Percentiles rank a stretch among this genome's conserved stretches.
Evolutionary conservation across 2,797 vertebrate species (phyloP).

Genomic region (Chelonia mydas): DNA sequence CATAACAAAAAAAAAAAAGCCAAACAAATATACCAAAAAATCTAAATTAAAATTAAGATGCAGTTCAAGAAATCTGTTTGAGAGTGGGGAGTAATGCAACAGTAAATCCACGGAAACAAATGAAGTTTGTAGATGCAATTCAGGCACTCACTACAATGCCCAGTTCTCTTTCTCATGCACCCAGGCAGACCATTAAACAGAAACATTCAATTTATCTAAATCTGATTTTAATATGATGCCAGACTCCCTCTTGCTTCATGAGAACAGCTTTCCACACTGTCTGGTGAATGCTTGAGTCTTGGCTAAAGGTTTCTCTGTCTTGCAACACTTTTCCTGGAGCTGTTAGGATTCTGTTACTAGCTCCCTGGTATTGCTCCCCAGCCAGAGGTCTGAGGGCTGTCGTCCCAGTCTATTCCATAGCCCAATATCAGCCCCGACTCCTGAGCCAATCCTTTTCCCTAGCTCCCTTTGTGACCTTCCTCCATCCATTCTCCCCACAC

Average conservation of each 20-base stretch:
- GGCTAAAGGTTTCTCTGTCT: background rate
- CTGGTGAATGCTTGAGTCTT: background rate
- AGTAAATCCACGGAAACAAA: background rate
- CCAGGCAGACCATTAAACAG: too few relatives aligned
- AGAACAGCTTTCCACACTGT: background rate
- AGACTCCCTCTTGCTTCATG: background rate
- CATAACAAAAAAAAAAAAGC: rapidly evolving
- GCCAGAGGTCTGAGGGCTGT: background rate
- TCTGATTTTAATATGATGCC: background rate
- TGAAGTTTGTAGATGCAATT: too few relatives aligned
- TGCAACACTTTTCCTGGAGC: background rate
- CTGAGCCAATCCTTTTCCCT: background rate
- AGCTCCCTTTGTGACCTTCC: background rate
- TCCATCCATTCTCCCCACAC: background rate
- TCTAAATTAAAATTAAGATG: background rate
- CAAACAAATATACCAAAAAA: background rate
- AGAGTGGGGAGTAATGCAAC: too few relatives aligned
- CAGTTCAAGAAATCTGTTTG: too few relatives aligned
- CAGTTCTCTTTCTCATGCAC: too few relatives aligned
- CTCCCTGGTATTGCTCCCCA: background rate
- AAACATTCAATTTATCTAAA: background rate
- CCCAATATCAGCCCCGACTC: background rate
- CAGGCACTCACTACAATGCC: too few relatives aligned
- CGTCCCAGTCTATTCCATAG: background rate
- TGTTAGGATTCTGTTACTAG: background rate